A percentile compares a stretch with the other conserved stretches of the same genome.
These are phyloP conservation scores for Bedellia somnulentella DNA, from an alignment of 2,888 invertebrate species.

Conservation along the genomic window DNA sequence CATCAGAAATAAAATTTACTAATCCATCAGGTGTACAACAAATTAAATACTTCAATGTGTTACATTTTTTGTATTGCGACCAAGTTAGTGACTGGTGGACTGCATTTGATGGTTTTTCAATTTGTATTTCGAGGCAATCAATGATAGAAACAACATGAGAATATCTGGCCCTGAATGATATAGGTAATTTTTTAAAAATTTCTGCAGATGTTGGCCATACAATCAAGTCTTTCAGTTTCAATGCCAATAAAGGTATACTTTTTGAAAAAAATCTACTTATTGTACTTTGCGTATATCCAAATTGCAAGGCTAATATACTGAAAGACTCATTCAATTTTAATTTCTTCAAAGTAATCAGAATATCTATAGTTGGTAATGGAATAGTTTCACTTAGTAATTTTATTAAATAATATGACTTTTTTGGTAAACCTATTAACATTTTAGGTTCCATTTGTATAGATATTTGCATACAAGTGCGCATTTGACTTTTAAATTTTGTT, in stretches of 20 bases:
- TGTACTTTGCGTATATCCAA: conserved; percentile 3
- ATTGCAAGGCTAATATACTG: conserved; percentile 2
- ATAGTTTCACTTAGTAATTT: conserved; percentile 4
- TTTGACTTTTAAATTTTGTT: too few relatives aligned
- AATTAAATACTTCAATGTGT: too few relatives aligned
- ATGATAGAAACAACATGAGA: conserved; percentile 1
- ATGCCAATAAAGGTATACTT: background rate
- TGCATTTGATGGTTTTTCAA: conserved; percentile 3
- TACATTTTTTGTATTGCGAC: too few relatives aligned
- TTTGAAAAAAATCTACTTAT: conserved; percentile 3
- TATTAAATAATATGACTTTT: conserved; percentile 4
- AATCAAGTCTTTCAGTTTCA: background rate
- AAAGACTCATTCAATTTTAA: conserved; percentile 5
- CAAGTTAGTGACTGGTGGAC: too few relatives aligned
- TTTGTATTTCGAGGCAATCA: too few relatives aligned
- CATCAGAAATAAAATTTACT: conserved; percentile 1
- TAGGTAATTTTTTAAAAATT: background rate
- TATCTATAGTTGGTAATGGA: conserved; percentile 4
- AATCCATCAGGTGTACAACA: conserved; percentile 1
- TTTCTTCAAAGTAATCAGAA: conserved; percentile 6
- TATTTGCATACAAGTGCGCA: too few relatives aligned
- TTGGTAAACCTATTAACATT: conserved; percentile 1
- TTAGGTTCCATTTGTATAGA: conserved; percentile 2
- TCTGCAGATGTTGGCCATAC: background rate
- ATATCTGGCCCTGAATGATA: conserved; percentile 2